These are phyloP conservation scores for Arizona elegans DNA, from an alignment of 2,113 vertebrate genomes.

Conservation along the genomic window DNA sequence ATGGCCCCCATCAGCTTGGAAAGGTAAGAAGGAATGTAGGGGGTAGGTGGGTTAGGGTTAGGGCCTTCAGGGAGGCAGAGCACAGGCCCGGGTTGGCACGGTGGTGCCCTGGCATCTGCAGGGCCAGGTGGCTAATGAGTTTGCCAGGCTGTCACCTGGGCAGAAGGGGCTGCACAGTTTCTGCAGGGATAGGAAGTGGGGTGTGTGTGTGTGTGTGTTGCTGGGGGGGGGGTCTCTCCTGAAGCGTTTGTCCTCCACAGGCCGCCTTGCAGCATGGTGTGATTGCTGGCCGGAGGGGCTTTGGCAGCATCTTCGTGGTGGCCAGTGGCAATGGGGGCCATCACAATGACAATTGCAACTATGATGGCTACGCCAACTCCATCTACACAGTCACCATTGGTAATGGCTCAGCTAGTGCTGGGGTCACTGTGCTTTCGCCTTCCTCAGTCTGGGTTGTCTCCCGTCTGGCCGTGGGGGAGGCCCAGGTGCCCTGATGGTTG, in stretches of 20 bases:
- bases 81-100: neutral
- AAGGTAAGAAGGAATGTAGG: conserved; percentile 72
- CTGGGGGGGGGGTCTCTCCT: neutral
- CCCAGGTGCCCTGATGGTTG: neutral
- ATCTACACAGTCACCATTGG: conserved; percentile 97
- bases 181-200: neutral
- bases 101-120: too few relatives aligned
- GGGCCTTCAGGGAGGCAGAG: neutral
- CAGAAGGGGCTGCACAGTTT: neutral
- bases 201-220: too few relatives aligned
- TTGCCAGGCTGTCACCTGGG: neutral
- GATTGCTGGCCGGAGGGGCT: conserved; percentile 88
- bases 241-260: conserved; percentile 56
- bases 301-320: conserved; percentile 95
- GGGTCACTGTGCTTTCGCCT: neutral
- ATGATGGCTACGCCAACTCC: conserved; percentile 96
- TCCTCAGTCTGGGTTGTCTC: neutral
- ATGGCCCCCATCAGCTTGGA: conserved; percentile 94
- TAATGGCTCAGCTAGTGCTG: conserved; percentile 51
- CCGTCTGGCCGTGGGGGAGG: neutral
- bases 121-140: neutral
- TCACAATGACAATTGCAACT: conserved; percentile 95
- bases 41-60: neutral
- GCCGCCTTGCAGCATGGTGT: conserved; percentile 94
- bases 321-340: conserved; percentile 96